Conservation (phyloP, 1,140 invertebrate genomes). For the Dreissena rostriformis region DNA sequence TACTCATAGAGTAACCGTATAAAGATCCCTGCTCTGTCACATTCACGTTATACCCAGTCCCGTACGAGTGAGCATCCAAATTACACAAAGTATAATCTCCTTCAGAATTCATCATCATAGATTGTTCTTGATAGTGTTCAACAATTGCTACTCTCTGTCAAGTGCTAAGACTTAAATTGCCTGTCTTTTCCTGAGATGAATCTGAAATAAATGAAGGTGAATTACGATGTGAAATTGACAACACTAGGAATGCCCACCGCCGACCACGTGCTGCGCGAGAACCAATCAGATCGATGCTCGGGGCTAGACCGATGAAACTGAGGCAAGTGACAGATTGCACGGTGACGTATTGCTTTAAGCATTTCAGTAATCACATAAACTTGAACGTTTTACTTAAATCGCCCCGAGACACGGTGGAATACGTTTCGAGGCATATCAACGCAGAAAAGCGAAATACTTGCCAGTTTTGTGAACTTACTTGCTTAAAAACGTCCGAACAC, state of each 20-base stretch:
- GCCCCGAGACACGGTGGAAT: slow-evolving; percentile 26
- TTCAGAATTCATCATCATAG: slow-evolving; percentile 74
- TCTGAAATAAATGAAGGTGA: slow-evolving; percentile 79
- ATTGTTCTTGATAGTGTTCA: slow-evolving; percentile 29
- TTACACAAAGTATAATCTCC: slow-evolving; percentile 76
- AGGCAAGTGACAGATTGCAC: slow-evolving; percentile 62
- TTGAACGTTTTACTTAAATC: slow-evolving; percentile 41
- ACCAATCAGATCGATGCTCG: slow-evolving; percentile 69
- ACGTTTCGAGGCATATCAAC: background rate
- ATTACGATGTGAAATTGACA: slow-evolving; percentile 76
- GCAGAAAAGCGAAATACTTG: slow-evolving; percentile 29
- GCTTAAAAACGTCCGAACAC: background rate
- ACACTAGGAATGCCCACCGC: slow-evolving; percentile 67
- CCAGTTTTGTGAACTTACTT: slow-evolving; percentile 23
- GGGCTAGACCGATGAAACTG: slow-evolving; percentile 61
- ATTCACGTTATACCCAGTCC: slow-evolving; percentile 62
- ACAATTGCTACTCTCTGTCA: slow-evolving; percentile 52
- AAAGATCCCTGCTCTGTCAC: slow-evolving; percentile 63
- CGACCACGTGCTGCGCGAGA: slow-evolving; percentile 69
- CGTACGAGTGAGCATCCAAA: slow-evolving; percentile 74
- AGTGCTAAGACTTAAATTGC: slow-evolving; percentile 70
- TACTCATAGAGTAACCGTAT: slow-evolving; percentile 70
- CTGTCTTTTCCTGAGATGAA: slow-evolving; percentile 76
- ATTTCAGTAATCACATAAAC: slow-evolving; percentile 43
- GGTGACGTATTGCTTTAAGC: slow-evolving; percentile 51